A percentile compares a stretch with the other conserved stretches of the same genome.
Evolutionary conservation across 2,113 vertebrate genomes (phyloP).

Genomic region (Ellobius talpinus): DNA sequence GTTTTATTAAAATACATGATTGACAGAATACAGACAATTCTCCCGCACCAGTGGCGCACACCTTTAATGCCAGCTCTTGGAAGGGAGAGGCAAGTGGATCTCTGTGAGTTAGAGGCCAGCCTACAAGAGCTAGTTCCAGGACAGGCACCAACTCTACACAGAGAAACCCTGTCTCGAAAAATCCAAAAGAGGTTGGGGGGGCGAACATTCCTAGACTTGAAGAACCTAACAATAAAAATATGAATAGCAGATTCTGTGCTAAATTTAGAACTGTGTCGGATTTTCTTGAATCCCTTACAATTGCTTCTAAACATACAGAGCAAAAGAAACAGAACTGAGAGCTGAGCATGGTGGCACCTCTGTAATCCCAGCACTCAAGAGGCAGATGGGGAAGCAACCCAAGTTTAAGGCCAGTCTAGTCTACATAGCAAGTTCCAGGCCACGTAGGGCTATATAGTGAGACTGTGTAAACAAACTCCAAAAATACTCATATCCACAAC

Average conservation of each 20-base stretch:
- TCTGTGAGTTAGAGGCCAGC: too few relatives aligned
- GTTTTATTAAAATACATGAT: too few relatives aligned
- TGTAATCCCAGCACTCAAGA: neutral
- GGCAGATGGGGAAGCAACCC: neutral
- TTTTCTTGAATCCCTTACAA: neutral
- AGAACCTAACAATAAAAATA: slow-evolving; percentile 19
- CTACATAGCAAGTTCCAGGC: too few relatives aligned
- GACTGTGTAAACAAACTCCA: neutral
- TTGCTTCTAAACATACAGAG: slow-evolving; percentile 27
- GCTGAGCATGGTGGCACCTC: neutral
- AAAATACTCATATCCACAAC: slow-evolving; percentile 3
- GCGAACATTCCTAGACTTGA: neutral
- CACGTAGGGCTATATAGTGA: neutral
- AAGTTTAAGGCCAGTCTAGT: neutral
- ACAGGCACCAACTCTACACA: too few relatives aligned
- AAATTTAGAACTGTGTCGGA: neutral
- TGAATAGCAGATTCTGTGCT: neutral
- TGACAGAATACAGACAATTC: too few relatives aligned
- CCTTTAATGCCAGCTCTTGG: too few relatives aligned
- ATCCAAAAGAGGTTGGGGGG: too few relatives aligned
- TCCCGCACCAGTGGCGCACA: too few relatives aligned
- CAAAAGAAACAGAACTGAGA: neutral
- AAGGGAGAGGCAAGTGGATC: too few relatives aligned
- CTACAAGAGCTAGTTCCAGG: too few relatives aligned
- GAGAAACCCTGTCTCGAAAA: too few relatives aligned